These are phyloP conservation scores for Nanorana parkeri DNA, from an alignment of 2,113 vertebrate genomes.

Conservation along the genomic window DNA sequence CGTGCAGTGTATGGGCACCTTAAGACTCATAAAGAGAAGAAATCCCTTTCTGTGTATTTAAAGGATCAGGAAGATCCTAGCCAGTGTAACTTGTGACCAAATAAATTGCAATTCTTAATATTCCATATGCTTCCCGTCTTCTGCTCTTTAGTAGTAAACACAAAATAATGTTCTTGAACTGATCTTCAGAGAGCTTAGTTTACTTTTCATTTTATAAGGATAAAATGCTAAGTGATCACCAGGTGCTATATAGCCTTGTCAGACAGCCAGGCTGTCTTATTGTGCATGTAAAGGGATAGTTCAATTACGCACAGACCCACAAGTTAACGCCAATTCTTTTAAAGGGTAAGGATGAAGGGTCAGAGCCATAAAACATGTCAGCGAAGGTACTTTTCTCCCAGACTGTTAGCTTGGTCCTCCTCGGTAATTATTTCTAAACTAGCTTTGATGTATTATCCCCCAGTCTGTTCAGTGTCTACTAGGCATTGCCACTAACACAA, in stretches of 20 bases:
- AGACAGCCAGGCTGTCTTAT: background rate
- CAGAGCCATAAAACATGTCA: too few species aligned
- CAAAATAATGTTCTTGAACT: conserved; percentile 47
- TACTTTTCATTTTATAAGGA: conserved; percentile 39
- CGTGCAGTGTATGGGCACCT: too few species aligned
- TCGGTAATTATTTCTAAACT: too few species aligned
- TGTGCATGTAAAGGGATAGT: background rate
- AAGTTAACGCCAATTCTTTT: background rate
- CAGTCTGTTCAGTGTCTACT: too few species aligned
- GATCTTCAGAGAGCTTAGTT: conserved; percentile 40
- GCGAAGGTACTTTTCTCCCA: too few species aligned
- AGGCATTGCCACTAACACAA: too few species aligned
- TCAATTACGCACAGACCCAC: too few species aligned
- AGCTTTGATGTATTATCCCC: too few species aligned
- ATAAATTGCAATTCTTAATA: conserved; percentile 51
- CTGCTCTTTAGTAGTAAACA: conserved; percentile 54
- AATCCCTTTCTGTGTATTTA: conserved; percentile 42
- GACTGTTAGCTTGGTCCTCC: too few species aligned
- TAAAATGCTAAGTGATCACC: conserved; percentile 28
- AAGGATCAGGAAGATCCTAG: conserved; percentile 48
- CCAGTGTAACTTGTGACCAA: conserved; percentile 51
- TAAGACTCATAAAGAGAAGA: conserved; percentile 15
- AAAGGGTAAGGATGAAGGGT: too few species aligned
- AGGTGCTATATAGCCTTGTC: background rate
- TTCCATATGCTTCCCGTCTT: conserved; percentile 52